Base-by-base conservation (phyloP, 2,888 invertebrate species). In the Dryadula phaetusa region DNA sequence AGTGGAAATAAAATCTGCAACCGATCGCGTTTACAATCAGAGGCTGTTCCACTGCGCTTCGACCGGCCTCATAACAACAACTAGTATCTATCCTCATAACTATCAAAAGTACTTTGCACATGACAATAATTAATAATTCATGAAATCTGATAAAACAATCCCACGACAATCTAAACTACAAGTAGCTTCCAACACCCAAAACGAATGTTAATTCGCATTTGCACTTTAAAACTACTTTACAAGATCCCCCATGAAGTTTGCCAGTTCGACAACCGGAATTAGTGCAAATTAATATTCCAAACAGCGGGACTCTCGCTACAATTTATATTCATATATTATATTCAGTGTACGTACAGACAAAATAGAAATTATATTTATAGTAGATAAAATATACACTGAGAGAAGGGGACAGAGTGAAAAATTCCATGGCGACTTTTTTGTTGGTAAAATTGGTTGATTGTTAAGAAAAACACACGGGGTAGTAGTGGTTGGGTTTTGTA, bases 401-500 rank as follows among this genome's bases (percentile, higher is more conserved):
- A 64, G 71, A 69, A 74, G 53, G 69, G 68, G 32, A 70, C 69
- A 78, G 72, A 74, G 75, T 73, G 70, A 64, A 74, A 67, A 76
- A 74, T 80, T 34, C 70, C 67, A 58, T 74, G 68, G 53, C 65
- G 18, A 25, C 63, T 56, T 25, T 62, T 66, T 63, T 65, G 52
- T 66, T 69, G 70, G 72, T 69, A 67, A 86, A 81, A 60, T 60
- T 77, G 78, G 79, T 82, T 90, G 84, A 88, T 89, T 90, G 88
- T 83, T 80, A 87, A 90, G 89, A 90, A 90, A 89, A 91, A 91
- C 88, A 90, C 88, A 90, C 88, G 88, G 91, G 90, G 88, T 81
- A 78, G 88, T 81, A 78, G 74, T 77, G 80, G 75, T 82, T 79
- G 81, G 83, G 84, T 86, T 82, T 83, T 80, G 84, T 90, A 89